Base-by-base conservation (phyloP, 2,113 vertebrate species). In the Epinephelus moara region DNA sequence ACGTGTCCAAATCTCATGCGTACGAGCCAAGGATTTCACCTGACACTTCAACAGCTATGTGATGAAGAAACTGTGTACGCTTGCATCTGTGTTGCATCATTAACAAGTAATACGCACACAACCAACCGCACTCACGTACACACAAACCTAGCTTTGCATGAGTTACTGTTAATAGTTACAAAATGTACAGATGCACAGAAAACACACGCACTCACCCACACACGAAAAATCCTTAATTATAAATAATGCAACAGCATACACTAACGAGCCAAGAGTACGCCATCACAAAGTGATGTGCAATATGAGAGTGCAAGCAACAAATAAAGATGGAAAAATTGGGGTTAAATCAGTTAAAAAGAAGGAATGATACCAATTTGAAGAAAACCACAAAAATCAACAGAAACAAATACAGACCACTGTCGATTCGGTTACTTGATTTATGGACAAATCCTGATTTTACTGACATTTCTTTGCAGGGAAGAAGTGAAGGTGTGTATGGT, bases 51-150 rank as follows among this genome's bases (percentile, higher is more conserved):
- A 63, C 84, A 84, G 53, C 66, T 76, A 25, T 27, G 15, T 52
- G 55, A 78, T 45, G 60, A 81, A 63, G 56, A 67, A 55, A 42
- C 25, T 47, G 25, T 55, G 61, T 47, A 13, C 25, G 70, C 73
- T 87, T 85, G 73, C 86, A 86, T 84, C 80, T 49, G 56, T 73
- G 70, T 87, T 91, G 79, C 76, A 87, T 85, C 85, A 91, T 67
- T 57, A 80, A 69, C 55, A 70, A 55, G 56, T 59, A 47, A 30
- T 15, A 56, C n/a, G 23, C 55, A 33, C 61, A 72, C 47, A 66
- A 47, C 63, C 62, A 79, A n/a, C 8, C 56, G 50, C 33, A 25
- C 53, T 60, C 10, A 18, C 15, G 37, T 63, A 37, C 27, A 14
- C 52, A 66, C 52, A 74, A 23, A 18, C 17, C 33, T 18, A 70